Base-by-base conservation (phyloP, 1,140 invertebrate species). In the Drosophila tristis region DNA sequence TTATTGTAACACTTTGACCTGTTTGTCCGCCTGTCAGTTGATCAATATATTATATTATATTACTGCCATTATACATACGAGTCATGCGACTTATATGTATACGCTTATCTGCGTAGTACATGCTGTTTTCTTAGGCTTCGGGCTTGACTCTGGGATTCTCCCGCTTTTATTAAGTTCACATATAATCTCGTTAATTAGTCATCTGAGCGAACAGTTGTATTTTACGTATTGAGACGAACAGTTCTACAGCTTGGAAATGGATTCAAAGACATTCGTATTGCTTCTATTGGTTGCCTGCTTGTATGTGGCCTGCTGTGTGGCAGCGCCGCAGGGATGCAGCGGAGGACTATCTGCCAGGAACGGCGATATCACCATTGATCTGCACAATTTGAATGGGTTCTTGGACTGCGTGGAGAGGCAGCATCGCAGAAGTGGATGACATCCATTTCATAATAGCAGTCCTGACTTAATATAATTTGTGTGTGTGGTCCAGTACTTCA, bases 101-200 rank as follows among this genome's bases (percentile, higher is more conserved):
- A 35, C 20, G 7, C 23, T 60, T 44, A 64, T 51, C 31, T 54
- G 59, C 53, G 57, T 39, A 50, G 15, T 61, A 51, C 53, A 42
- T 58, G 75, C 2, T 20, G 15, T 45, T 31, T 53, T 67, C 48
- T 53, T 43, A 39, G 35, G 50, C 60, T 58, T 43, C 9, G 48
- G 63, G 74, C 60, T 54, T 63, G 70, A 71, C 23, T 74, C 49
- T 53, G 81, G 81, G 81, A 87, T 71, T 87, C 58, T 73, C 82
- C 81, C 79, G 39, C 5, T 25, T 49, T 6, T 51, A 59, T 65
- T 62, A 45, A 11, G n/a, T 5, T 48, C 31, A 20, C 56, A 85
- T 86, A 81, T 81, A 87, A 67, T 59, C 39, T 61, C 55, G 45
- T 6, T 15, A 8, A 4, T 45, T 9, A 65, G 20, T 13, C 55